Base-by-base conservation (phyloP, 2,113 vertebrate species). In the Sceloporus tristichus region DNA sequence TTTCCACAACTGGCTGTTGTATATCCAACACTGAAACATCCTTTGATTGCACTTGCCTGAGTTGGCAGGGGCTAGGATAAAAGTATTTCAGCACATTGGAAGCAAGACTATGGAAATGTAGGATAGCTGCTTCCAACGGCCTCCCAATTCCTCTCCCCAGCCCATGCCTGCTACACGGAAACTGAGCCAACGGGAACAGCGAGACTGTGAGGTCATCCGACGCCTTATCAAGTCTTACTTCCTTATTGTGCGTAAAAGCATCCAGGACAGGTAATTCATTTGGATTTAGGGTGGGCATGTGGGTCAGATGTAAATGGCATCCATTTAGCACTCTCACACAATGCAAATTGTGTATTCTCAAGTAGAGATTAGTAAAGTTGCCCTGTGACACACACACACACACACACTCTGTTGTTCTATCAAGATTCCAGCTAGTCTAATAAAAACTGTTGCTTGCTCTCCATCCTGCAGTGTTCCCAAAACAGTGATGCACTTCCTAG, bases 401-500 rank as follows among this genome's bases (percentile, higher is more conserved):
- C 48, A 29, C 5, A 13, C 48, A 75, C 34, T 23, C 53, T 34
- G 29, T 6, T 54, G 53, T 25, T 78, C 76, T 48, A 48, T 54
- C 27, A 56, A 79, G 56, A 56, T 59, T 38, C 27, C 48, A n/a
- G 9, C 25, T 29, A 6, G 65, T 23, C 23, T 59, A 56, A 16
- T 73, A 54, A 29, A 29, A 14, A 10, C 25, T 19, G 21, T 34
- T 27, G 9, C 79, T 19, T 56, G 48, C 48, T 73, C 19, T 54
- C 53, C 16, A 13, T 13, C 27, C 29, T 76, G 27, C 92, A 98
- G 97, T 62, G 97, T 98, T n/a, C 97, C 97, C 76, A 98, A 98
- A 95, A 96, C 97, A 0, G 97, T 98, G 92, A 98, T 98, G 97
- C 97, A 98, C 92, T 98, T 98, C 91, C 95, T 98, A 92, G 97